Conservation (phyloP, 1,140 invertebrate species). For the Drosophila trapezifrons region DNA sequence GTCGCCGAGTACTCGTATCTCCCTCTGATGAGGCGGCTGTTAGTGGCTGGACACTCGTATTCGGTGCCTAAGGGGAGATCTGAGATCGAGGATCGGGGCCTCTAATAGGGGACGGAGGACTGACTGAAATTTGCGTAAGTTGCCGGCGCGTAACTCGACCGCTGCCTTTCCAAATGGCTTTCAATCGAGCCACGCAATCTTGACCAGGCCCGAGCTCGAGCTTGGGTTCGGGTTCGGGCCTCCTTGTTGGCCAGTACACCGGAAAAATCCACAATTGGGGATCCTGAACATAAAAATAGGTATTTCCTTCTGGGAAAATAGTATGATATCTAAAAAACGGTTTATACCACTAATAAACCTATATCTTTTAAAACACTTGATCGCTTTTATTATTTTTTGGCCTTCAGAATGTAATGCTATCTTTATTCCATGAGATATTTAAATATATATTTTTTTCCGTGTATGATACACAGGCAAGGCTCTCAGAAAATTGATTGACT, state of each 20-base stretch:
- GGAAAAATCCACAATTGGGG: not conserved
- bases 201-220: slow-evolving; percentile 43
- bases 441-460: slow-evolving; percentile 3
- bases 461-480: not conserved
- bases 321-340: no score
- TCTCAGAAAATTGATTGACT: slow-evolving; percentile 73
- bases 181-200: slow-evolving; percentile 71
- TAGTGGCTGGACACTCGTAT: slow-evolving; percentile 32
- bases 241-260: slow-evolving; percentile 24
- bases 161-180: slow-evolving; percentile 76
- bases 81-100: slow-evolving; percentile 34
- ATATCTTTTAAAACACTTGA: no score
- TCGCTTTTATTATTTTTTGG: no score
- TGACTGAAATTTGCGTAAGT: slow-evolving; percentile 73
- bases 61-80: slow-evolving; percentile 37
- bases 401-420: no score
- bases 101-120: slow-evolving; percentile 27
- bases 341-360: no score
- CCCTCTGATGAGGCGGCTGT: slow-evolving; percentile 53
- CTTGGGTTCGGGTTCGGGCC: slow-evolving; percentile 6
- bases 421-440: not conserved
- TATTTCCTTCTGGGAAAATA: no score
- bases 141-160: slow-evolving; percentile 62
- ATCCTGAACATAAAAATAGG: not conserved
- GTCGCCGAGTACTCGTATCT: slow-evolving; percentile 51